Conservation (phyloP, 2,888 invertebrate genomes). For the Aethes cnicana region DNA sequence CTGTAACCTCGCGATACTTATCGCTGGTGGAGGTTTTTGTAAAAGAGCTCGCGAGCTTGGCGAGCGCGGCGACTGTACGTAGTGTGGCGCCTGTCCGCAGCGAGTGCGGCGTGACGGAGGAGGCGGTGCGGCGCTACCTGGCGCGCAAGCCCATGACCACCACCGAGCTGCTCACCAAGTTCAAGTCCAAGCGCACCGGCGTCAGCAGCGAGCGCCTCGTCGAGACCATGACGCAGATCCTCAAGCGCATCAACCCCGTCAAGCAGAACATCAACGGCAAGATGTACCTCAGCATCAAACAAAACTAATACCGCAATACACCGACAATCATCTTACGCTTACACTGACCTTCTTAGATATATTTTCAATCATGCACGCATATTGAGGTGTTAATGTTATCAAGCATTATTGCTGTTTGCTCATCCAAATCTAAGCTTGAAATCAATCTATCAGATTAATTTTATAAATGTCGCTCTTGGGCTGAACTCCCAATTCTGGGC, state of each 20-base stretch:
- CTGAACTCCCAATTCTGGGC: too few relatives aligned
- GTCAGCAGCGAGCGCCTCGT: slow-evolving; percentile 95
- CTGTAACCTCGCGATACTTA: too few relatives aligned
- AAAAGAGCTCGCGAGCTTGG: too few relatives aligned
- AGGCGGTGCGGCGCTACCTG: slow-evolving; percentile 95
- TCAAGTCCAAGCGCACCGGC: slow-evolving; percentile 96
- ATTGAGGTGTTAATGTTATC: too few relatives aligned
- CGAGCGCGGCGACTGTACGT: background rate
- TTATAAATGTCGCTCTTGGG: too few relatives aligned
- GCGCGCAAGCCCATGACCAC: slow-evolving; percentile 99
- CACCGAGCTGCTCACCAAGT: slow-evolving; percentile 96
- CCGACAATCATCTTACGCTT: too few relatives aligned
- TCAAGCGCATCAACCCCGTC: slow-evolving; percentile 96
- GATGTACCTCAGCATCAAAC: slow-evolving; percentile 95
- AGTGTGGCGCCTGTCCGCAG: slow-evolving; percentile 64
- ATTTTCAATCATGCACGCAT: too few relatives aligned
- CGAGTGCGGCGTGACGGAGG: slow-evolving; percentile 95
- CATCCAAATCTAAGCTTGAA: too few relatives aligned
- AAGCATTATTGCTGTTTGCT: too few relatives aligned
- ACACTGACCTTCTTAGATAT: too few relatives aligned
- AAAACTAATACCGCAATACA: slow-evolving; percentile 39
- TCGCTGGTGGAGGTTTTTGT: too few relatives aligned
- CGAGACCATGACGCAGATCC: slow-evolving; percentile 95
- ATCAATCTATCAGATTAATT: too few relatives aligned
- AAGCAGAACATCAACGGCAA: slow-evolving; percentile 96